Base-by-base conservation (phyloP, 1,140 invertebrate species). In the Monomorium pharaonis region DNA sequence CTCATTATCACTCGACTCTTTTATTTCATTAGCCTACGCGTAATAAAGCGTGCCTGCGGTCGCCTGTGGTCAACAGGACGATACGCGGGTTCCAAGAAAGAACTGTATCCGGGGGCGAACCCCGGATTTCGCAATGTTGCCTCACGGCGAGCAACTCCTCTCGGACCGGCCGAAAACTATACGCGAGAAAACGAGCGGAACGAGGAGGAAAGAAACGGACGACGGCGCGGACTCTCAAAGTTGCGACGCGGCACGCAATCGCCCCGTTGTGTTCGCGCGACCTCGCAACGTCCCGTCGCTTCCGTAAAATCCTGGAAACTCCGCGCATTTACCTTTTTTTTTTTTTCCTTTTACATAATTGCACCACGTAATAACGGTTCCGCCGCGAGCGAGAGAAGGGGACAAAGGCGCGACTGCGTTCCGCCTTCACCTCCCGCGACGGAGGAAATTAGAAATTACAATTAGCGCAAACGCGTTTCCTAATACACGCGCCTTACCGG, bases 361-460 rank as follows among this genome's bases (percentile, higher is more conserved):
- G 49, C 47, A 44, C 24, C 30, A 14, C 51, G 65, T 65, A 14
- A 37, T 86, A 88, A 86, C 69, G 74, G 84, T 86, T 42, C 6
- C 47, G 44, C 49, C 30, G n/a, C n/a, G 51, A 33, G 30, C n/a
- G 63, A 70, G 33, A 30, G 10, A 49, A 49, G 49, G 21, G 47
- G 33, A 47, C 51, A 78, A n/a, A 67, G 54, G 4, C n/a, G 47
- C 60, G 60, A 24, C 24, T 24, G n/a, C n/a, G 37, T 63, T 2
- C 58, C 33, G 14, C 33, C 47, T 42, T 30, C 18, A 18, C 0
- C 18, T 65, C 21, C 5, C 21, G 24, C 72, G 33, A 49, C 56
- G 14, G 63, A 7, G 42, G 6, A 42, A 84, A 90, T 90, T 89
- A 89, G 72, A 90, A 90, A 84, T 90, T 84, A 85, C 49, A 87